Conservation (phyloP, 1,140 invertebrate genomes). For the Dinoponera quadriceps region DNA sequence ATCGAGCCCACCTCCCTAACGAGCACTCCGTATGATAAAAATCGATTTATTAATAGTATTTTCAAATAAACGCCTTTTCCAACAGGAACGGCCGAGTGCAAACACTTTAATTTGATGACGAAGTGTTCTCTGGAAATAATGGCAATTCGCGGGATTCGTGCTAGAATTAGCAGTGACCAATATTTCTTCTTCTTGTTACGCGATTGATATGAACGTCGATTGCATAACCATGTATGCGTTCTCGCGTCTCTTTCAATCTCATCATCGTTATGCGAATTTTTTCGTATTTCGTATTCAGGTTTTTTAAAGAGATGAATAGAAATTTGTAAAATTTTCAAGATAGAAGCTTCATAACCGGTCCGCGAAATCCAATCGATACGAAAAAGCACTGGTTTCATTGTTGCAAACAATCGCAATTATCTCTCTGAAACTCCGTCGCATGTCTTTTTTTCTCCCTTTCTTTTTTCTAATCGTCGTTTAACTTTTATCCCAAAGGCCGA, state of each 20-base stretch:
- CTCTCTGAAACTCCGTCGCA: not conserved
- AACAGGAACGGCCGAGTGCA: conserved; percentile 14
- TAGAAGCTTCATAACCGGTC: not conserved
- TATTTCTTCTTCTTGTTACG: not conserved
- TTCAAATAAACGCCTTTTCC: conserved; percentile 49
- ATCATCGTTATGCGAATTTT: not conserved
- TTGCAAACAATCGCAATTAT: not conserved
- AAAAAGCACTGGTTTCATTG: not conserved
- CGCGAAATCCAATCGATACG: not conserved
- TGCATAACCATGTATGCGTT: not conserved
- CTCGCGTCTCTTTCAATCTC: not conserved
- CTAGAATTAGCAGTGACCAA: conserved; percentile 19
- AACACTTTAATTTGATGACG: conserved; percentile 58
- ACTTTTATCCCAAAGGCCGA: conserved; percentile 10
- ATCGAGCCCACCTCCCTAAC: not conserved
- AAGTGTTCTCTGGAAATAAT: conserved; percentile 6
- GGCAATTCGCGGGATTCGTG: not conserved
- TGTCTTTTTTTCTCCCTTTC: not conserved
- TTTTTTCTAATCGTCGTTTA: not conserved
- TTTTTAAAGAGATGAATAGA: not conserved
- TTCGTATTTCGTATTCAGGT: not conserved
- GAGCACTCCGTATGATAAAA: conserved; percentile 57
- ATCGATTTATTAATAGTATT: conserved; percentile 52
- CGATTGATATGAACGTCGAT: not conserved
- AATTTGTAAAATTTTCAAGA: not conserved